A percentile compares a stretch with the other conserved stretches of the same genome.
These are phyloP conservation scores for Diglossa brunneiventris DNA, from an alignment of 2,113 vertebrate species.

Conservation along the genomic window DNA sequence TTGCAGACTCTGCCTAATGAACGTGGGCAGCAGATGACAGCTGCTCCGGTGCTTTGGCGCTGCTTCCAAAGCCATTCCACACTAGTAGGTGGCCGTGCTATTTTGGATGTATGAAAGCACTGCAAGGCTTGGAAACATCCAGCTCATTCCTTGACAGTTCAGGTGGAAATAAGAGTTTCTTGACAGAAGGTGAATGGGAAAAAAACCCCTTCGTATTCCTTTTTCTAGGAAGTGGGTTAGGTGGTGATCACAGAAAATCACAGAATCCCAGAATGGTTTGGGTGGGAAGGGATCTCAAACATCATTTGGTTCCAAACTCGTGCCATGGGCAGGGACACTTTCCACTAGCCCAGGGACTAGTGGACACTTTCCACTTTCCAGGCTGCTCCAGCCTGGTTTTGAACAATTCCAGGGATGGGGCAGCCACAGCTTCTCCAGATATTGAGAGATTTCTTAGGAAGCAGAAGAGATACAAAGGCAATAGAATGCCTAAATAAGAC, in stretches of 20 bases:
- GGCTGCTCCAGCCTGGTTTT: neutral
- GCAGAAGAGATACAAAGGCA: neutral
- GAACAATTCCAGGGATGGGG: neutral
- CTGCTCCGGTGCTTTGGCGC: neutral
- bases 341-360: neutral
- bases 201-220: rapidly evolving
- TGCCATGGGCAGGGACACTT: neutral
- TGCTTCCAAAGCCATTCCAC: neutral
- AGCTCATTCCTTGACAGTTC: neutral
- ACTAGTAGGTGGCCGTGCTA: neutral
- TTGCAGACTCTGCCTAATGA: neutral
- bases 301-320: neutral
- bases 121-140: neutral
- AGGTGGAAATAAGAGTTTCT: neutral
- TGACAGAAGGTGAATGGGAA: neutral
- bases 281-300: neutral
- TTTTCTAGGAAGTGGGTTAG: neutral
- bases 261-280: neutral
- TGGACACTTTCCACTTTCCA: neutral
- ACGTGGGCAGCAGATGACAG: constrained; percentile 13
- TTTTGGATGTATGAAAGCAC: neutral
- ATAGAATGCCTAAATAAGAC: neutral
- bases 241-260: neutral
- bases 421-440: neutral
- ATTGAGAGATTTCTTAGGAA: neutral